Evolutionary conservation across 2,797 vertebrate genomes (phyloP), one percentile per base, ranked within the genome.

Genomic region (Columba guinea): DNA sequence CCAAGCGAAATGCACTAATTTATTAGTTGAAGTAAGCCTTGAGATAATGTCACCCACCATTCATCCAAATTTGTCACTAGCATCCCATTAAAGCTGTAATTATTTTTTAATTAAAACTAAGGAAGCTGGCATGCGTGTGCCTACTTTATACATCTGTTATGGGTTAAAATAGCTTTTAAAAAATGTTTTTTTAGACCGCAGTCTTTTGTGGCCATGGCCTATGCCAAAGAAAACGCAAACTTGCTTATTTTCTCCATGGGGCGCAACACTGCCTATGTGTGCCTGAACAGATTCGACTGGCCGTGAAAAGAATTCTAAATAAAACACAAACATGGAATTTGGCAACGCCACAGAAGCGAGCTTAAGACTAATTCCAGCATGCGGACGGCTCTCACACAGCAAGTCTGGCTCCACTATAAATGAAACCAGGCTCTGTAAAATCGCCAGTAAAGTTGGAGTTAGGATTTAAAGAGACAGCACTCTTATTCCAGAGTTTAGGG

Each of bases 341-440:
- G 98, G 98, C 98, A 98, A 97, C 75, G 92, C 98, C 98, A 98
- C 98, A 98, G 98, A 98, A 98, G 98, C 98, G 14, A 98, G 98
- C 98, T 98, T 98, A 98, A 98, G 98, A 98, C 98, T 98, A 98
- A 98, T 98, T 98, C 98, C 98, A 98, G 97, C 98, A 98, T 98
- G 98, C 95, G 97, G 98, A 98, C 97, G 98, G 98, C 98, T 98
- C 98, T 98, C 98, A 98, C 98, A 98, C 97, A 98, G 98, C 98
- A 97, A 98, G 98, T 97, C 98, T 99, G 98, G 98, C 98, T 99
- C 98, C 98, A 98, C 98, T 98, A 97, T 99, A 99, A 99, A 98
- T 98, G 98, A 98, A 99, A 99, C 98, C 99, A 99, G 99, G 98
- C 98, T 95, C 98, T 98, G 98, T 98, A 98, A 98, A 98, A 98